Percentiles rank a stretch among this genome's conserved stretches.
Conservation (phyloP, 2,113 vertebrate species). For the Heliornis fulica region DNA sequence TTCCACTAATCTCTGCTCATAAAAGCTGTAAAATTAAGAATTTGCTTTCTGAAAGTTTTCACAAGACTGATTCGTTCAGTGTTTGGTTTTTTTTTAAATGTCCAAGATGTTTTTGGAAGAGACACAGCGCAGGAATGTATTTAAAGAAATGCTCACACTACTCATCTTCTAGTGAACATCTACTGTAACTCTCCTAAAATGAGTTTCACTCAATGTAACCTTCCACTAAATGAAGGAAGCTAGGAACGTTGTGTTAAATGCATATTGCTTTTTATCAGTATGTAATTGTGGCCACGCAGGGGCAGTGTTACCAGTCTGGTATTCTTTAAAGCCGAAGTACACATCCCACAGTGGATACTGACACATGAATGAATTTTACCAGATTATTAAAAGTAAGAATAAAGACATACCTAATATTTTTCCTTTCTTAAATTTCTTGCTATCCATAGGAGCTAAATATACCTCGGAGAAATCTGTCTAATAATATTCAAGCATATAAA, state of each 20-base stretch:
- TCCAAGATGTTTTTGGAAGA: not conserved
- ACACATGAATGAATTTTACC: not conserved
- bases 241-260: not conserved
- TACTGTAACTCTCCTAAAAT: not conserved
- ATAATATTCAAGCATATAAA: not conserved
- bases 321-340: accelerated
- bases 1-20: not conserved
- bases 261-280: accelerated
- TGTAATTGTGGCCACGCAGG: not conserved
- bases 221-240: not conserved
- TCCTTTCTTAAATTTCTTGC: not conserved
- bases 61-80: not conserved
- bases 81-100: not conserved
- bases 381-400: not conserved
- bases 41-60: not conserved
- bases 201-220: not conserved
- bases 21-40: not conserved
- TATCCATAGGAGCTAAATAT: not conserved
- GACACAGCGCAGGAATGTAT: accelerated
- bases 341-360: not conserved
- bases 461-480: not conserved
- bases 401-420: not conserved
- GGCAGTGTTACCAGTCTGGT: conserved; percentile 19
- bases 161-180: not conserved
- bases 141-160: not conserved